Evolutionary conservation across 2,797 vertebrate genomes (phyloP), one percentile per base, ranked within the genome.

Genomic region (Ciconia nigra): DNA sequence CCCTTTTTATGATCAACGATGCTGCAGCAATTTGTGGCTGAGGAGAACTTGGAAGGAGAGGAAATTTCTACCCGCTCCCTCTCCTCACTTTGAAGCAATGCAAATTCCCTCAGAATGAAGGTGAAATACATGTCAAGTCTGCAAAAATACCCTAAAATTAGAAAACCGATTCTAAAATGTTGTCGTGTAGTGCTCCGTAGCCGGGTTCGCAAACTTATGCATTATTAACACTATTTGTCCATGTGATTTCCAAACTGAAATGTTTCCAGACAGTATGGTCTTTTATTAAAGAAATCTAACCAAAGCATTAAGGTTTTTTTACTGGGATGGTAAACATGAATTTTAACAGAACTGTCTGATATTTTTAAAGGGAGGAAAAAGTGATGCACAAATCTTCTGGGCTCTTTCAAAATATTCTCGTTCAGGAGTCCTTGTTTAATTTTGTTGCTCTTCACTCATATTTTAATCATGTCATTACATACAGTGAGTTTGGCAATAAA

Each of bases 201-300:
- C 25, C n/a, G 41, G 15, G 1, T 72, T 94, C 79, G 87, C 63
- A 47, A 54, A 85, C 26, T 49, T 46, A 47, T 1, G 29, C n/a
- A n/a, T 92, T 88, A 96, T 93, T 52, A 94, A 87, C 72, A 21
- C n/a, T 89, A 26, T 62, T 70, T 65, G 66, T 94, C 70, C 72
- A 39, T 47, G 61, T 90, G 55, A 66, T 96, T 96, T 94, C 80
- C 39, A 62, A 72, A 78, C 4, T 4, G 24, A 89, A 89, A 29
- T 74, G 52, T 59, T 87, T 84, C 63, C 28, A 44, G 37, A 24
- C 25, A 61, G 5, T 37, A 22, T 26, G 10, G 16, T 29, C 25
- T 93, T 76, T 70, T 52, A 51, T 62, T 79, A 67, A 91, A 76
- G 25, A 89, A 73, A 49, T 44, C 26, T 71, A 74, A 81, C 12